Conservation (phyloP, 1,140 invertebrate genomes). For the Heliconius hewitsoni region DNA sequence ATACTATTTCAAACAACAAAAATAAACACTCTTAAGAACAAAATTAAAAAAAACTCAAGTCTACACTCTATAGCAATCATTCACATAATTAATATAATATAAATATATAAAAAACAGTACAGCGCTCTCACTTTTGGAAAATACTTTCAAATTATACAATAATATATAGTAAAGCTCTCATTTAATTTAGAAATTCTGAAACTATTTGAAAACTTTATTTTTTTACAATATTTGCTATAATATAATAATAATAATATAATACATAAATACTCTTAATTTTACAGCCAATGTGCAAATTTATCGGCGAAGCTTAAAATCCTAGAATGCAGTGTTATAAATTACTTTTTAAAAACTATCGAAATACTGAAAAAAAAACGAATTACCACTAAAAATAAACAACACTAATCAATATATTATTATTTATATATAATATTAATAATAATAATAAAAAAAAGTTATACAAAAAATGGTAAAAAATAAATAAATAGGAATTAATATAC, state of each 20-base stretch:
- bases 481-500: constrained; percentile 77
- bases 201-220: constrained; percentile 47
- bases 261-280: constrained; percentile 49
- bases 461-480: constrained; percentile 75
- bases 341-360: constrained; percentile 48
- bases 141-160: constrained; percentile 40
- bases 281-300: constrained; percentile 70
- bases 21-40: constrained; percentile 69
- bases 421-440: constrained; percentile 7
- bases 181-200: constrained; percentile 63
- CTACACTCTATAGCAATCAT: constrained; percentile 57
- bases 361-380: constrained; percentile 67
- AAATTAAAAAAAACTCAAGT: constrained; percentile 49
- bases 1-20: constrained; percentile 75
- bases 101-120: constrained; percentile 69
- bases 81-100: constrained; percentile 56
- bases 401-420: constrained; percentile 49
- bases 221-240: constrained; percentile 51
- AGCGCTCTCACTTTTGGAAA: constrained; percentile 37
- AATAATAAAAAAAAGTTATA: constrained; percentile 60
- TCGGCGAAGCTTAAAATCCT: constrained; percentile 62
- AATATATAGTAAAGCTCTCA: constrained; percentile 59
- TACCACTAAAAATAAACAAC: constrained; percentile 49
- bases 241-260: constrained; percentile 42
- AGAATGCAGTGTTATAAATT: constrained; percentile 55